A percentile compares a stretch with the other conserved stretches of the same genome.
phyloP scores from a whole-genome alignment of 1,140 invertebrate genomes.

The Ceratina calcarata region DNA sequence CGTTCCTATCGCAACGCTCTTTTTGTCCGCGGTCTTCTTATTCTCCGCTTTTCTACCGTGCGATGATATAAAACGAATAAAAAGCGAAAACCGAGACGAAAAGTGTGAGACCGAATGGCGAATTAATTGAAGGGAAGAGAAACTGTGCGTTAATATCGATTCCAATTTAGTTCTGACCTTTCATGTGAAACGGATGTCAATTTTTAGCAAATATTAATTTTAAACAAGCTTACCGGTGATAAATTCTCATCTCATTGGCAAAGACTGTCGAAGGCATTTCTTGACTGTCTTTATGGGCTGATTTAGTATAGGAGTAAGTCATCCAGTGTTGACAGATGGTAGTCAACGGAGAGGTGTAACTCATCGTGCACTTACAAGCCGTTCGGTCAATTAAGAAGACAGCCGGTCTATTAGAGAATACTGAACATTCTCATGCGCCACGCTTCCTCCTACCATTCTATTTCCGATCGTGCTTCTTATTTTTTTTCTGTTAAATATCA shows the following conservation, averaged over 20 bases:
- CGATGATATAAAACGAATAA: constrained; percentile 26
- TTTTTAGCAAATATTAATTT: constrained; percentile 7
- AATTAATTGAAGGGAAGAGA: constrained; percentile 20
- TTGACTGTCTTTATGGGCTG: not conserved
- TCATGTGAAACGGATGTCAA: not conserved
- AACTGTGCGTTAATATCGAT: not conserved
- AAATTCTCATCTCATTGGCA: not conserved
- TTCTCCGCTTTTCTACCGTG: constrained; percentile 36
- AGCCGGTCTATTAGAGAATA: constrained; percentile 33
- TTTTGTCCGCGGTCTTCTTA: not conserved
- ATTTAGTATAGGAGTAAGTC: constrained; percentile 12
- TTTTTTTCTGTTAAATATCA: not conserved
- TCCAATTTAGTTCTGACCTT: too few species aligned
- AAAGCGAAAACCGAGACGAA: not conserved
- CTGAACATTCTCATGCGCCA: not conserved
- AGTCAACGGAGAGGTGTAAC: constrained; percentile 17
- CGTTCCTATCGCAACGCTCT: not conserved
- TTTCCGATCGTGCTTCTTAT: constrained; percentile 15
- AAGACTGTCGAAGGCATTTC: not conserved
- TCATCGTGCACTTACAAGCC: constrained; percentile 59
- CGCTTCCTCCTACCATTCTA: constrained; percentile 14
- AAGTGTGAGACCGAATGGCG: not conserved
- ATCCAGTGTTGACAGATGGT: constrained; percentile 6
- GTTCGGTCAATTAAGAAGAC: constrained; percentile 58
- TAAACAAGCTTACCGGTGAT: not conserved